Base-by-base conservation (phyloP, 2,113 vertebrate species). In the Coreoperca whiteheadi region DNA sequence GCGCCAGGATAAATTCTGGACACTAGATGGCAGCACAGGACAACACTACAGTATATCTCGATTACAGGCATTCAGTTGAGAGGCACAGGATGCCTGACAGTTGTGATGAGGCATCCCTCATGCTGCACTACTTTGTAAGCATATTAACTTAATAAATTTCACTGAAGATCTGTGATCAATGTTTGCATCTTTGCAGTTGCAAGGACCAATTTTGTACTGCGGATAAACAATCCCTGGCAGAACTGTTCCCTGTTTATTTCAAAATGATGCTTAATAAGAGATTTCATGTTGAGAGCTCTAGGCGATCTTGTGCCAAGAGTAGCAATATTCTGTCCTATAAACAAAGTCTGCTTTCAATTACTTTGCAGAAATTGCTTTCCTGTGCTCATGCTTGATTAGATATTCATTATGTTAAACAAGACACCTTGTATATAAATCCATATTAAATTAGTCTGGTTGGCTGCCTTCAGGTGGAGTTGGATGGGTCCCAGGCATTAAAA, bases 261-360 rank as follows among this genome's bases (percentile, higher is more conserved):
- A 56, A 67, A 83, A 50, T 25, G 6, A 66, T 8, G 23, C 46
- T 83, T 28, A 12, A 32, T 61, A 74, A 64, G 2, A 65, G 72
- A 41, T 68, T 71, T 83, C 67, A 67, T 64, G n/a, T 87, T 4
- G n/a, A 34, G 51, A 59, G 71, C 73, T 48, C 39, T 77, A 43
- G 66, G 71, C 23, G 4, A 15, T 48, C 28, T n/a, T 56, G n/a
- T 84, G 78, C 69, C 48, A 60, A 30, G 63, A 86, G 56, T 54
- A 48, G 43, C 74, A 72, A 79, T 77, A 56, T 51, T 71, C 66
- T 70, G 41, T 81, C 67, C 73, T 88, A 91, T 94, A 91, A 96
- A 93, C 94, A 94, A 90, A 94, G 87, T 87, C 95, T 95, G 92
- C 85, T 90, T 96, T 96, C 93, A 92, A 95, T 96, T 94, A 96